These are phyloP conservation scores for Syritta pipiens DNA, from an alignment of 2,888 invertebrate species.

Conservation along the genomic window DNA sequence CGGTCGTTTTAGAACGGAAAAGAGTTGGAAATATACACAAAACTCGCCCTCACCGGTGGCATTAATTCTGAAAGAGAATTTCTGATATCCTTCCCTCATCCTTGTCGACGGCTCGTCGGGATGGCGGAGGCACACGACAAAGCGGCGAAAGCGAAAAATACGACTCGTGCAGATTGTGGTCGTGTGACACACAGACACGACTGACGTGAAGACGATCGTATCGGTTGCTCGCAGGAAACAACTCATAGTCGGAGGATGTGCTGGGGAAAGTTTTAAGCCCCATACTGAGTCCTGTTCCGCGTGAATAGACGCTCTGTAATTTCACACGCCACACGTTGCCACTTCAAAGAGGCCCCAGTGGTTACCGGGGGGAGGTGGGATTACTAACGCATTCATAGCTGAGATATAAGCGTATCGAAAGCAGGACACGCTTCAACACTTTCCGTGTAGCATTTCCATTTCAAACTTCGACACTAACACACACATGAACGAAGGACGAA, in stretches of 20 bases:
- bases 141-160: too few species aligned
- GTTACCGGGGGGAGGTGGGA: conserved; percentile 29
- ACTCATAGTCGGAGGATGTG: too few species aligned
- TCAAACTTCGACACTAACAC: too few species aligned
- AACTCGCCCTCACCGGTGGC: conserved; percentile 6
- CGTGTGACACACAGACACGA: not conserved
- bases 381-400: conserved; percentile 31
- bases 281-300: conserved; percentile 32
- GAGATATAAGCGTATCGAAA: conserved; percentile 24
- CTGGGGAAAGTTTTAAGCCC: conserved; percentile 31
- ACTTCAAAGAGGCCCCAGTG: conserved; percentile 9
- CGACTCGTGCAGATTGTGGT: too few species aligned
- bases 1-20: not conserved
- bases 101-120: too few species aligned
- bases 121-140: too few species aligned
- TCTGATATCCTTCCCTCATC: conserved; percentile 20
- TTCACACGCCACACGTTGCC: conserved; percentile 27
- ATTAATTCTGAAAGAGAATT: conserved; percentile 28
- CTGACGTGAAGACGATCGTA: conserved; percentile 8
- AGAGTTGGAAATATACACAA: conserved; percentile 5
- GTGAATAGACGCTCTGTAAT: conserved; percentile 24
- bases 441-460: conserved; percentile 35
- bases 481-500: too few species aligned
- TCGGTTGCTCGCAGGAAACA: too few species aligned
- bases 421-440: conserved; percentile 15